Conservation (phyloP, 2,888 invertebrate species). For the Dolichomitus sp. region DNA sequence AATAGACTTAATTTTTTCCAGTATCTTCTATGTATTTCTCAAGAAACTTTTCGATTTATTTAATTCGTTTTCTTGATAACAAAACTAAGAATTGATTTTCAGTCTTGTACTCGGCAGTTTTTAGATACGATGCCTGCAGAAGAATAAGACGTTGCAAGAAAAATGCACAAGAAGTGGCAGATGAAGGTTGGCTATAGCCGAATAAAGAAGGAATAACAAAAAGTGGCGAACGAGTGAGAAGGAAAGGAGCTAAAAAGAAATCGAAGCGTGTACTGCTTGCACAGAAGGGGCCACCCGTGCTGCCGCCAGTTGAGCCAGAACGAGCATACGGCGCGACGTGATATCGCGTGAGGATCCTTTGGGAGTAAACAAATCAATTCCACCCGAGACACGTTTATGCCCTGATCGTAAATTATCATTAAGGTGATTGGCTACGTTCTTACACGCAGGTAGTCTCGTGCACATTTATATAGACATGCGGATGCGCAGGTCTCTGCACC, state of each 20-base stretch:
- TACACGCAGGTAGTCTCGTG: conserved; percentile 61
- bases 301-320: conserved; percentile 34
- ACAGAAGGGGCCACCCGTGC: conserved; percentile 69
- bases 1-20: background rate
- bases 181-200: conserved; percentile 24
- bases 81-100: background rate
- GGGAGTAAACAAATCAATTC: conserved; percentile 84
- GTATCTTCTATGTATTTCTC: background rate
- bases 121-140: background rate
- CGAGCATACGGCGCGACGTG: conserved; percentile 56
- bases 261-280: conserved; percentile 36
- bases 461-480: conserved; percentile 49
- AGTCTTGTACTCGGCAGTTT: background rate
- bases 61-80: background rate
- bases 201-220: conserved; percentile 22
- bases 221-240: conserved; percentile 34
- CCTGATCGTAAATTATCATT: conserved; percentile 85
- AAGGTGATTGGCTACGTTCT: conserved; percentile 83
- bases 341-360: conserved; percentile 79
- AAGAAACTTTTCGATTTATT: background rate
- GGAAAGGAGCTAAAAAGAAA: conserved; percentile 42
- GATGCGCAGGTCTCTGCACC: conserved; percentile 56
- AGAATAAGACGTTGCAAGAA: background rate
- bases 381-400: conserved; percentile 80
- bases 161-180: conserved; percentile 18